Percentiles rank a stretch among this genome's conserved stretches.
These are phyloP conservation scores for Gopherus flavomarginatus DNA, from an alignment of 2,113 vertebrate genomes.

Conservation along the genomic window DNA sequence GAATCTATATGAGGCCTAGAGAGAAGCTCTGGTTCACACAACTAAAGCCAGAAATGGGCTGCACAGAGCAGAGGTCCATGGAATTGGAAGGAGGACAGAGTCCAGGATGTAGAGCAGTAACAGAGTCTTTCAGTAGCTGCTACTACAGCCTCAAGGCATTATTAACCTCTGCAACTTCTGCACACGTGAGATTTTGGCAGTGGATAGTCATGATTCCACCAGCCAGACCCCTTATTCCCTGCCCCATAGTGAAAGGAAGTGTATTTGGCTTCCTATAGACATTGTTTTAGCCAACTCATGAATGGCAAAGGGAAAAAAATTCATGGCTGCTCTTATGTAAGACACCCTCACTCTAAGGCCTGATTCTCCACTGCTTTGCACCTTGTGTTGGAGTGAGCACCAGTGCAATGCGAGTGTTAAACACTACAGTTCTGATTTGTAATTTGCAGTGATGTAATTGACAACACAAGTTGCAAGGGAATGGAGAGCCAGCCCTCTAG, in stretches of 20 bases:
- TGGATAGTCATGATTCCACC: not conserved
- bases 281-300: not conserved
- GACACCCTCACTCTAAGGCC: not conserved
- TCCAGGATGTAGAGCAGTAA: not conserved
- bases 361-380: not conserved
- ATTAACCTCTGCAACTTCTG: not conserved
- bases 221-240: not conserved
- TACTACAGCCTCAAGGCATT: not conserved
- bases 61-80: not conserved
- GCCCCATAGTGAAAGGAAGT: not conserved
- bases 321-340: not conserved
- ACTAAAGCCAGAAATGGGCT: not conserved
- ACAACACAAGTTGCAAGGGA: not conserved
- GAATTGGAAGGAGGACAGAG: not conserved
- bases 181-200: not conserved
- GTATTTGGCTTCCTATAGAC: not conserved
- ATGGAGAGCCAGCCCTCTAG: not conserved
- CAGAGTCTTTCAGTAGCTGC: not conserved
- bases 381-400: not conserved
- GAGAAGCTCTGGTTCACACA: not conserved
- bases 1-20: fast-evolving
- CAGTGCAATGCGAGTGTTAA: not conserved
- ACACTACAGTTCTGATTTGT: not conserved
- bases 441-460: not conserved
- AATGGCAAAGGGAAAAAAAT: not conserved